Evolutionary conservation across 2,797 vertebrate species (phyloP).

Genomic region (Podarcis lilfordi): DNA sequence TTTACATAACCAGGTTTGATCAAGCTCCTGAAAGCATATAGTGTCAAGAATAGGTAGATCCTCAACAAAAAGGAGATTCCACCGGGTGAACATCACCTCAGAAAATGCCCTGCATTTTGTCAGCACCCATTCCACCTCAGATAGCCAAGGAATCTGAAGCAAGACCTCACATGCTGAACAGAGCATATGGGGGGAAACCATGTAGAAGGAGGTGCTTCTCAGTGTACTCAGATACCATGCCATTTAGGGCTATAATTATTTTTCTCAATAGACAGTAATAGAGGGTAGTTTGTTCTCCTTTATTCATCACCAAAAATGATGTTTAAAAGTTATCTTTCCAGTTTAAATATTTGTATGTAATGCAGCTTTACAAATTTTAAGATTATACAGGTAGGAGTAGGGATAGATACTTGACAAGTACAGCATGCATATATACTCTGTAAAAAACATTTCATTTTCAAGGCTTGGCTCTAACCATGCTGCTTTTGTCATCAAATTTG

Average conservation of each 20-base stretch:
- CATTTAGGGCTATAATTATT: constrained; percentile 49
- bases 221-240: too few relatives aligned
- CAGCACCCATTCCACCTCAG: background rate
- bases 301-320: constrained; percentile 46
- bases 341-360: constrained; percentile 31
- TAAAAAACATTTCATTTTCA: background rate
- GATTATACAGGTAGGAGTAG: constrained; percentile 19
- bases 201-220: too few relatives aligned
- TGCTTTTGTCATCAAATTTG: background rate
- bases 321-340: background rate
- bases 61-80: background rate
- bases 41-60: background rate
- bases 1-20: background rate
- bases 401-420: background rate
- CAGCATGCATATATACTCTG: too few relatives aligned
- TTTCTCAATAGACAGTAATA: constrained; percentile 51
- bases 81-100: background rate
- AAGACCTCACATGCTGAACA: background rate
- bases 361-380: constrained; percentile 39
- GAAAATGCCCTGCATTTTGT: background rate
- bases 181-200: too few relatives aligned
- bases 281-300: constrained; percentile 58
- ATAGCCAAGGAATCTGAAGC: background rate
- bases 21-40: background rate
- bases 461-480: background rate